Evolutionary conservation across 1,140 invertebrate genomes (phyloP).

Genomic region (Probaryconus sp.): DNA sequence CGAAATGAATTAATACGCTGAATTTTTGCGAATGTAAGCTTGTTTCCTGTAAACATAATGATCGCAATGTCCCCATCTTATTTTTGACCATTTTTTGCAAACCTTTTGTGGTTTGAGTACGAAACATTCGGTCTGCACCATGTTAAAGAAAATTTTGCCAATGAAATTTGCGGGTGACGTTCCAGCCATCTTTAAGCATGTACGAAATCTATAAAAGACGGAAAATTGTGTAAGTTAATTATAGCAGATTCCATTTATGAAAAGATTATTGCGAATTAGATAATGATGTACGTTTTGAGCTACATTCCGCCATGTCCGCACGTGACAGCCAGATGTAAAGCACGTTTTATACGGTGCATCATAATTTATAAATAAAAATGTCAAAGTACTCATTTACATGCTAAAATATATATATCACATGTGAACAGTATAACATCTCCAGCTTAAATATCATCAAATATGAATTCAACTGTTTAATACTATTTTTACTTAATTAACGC

Average conservation of each 20-base stretch:
- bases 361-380: slow-evolving; percentile 54
- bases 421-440: no score
- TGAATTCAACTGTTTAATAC: no score
- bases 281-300: slow-evolving; percentile 42
- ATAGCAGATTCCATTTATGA: background rate
- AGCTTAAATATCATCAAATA: no score
- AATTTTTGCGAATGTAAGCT: slow-evolving; percentile 87
- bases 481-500: no score
- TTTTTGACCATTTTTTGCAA: slow-evolving; percentile 85
- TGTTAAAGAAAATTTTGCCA: slow-evolving; percentile 95
- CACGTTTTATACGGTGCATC: slow-evolving; percentile 24
- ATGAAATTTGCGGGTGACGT: slow-evolving; percentile 92
- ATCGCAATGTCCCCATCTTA: slow-evolving; percentile 92
- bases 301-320: no score
- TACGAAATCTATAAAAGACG: slow-evolving; percentile 85
- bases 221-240: background rate
- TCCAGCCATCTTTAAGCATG: slow-evolving; percentile 91
- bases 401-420: slow-evolving; percentile 24
- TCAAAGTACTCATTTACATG: slow-evolving; percentile 30
- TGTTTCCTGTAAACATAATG: slow-evolving; percentile 83
- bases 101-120: slow-evolving; percentile 84
- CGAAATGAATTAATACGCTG: slow-evolving; percentile 78
- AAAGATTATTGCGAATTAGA: slow-evolving; percentile 14
- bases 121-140: slow-evolving; percentile 95
- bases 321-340: slow-evolving; percentile 49